Evolutionary conservation across 2,113 vertebrate genomes (phyloP), one percentile per base, ranked within the genome.

Genomic region (Periophthalmodon schlosseri): DNA sequence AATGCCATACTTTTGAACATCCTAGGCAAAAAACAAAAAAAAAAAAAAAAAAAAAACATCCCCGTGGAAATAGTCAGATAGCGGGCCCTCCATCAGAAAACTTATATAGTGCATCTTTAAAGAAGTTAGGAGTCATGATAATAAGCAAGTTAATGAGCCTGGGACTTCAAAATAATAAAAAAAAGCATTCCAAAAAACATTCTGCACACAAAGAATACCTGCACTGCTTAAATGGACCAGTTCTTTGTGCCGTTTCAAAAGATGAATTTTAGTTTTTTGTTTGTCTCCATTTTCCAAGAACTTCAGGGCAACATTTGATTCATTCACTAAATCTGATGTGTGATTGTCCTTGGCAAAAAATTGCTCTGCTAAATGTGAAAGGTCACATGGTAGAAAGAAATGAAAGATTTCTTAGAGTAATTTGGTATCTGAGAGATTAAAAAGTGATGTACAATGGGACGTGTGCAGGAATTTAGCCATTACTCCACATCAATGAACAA

Each of bases 201-300:
- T 69, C 28, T 63, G 39, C 16, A 16, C 57, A 23, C n/a, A 58
- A 13, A 33, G 20, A 68, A 68, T 4, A 24, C 2, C 54, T 49
- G 23, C 36, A 47, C 16, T 46, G 67, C 13, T 34, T 74, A 16
- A 34, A 63, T 18, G 60, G 24, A 34, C 28, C 14, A 18, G 5
- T 14, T 18, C 60, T 10, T 63, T 63, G 9, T 33, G 24, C 28
- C 2, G 16, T 18, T 18, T 63, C 23, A 28, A 60, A 60, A 60
- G 57, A 28, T 60, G n/a, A 13, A 52, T 20, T 18, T 16, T 18
- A 52, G 16, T 16, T 34, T 20, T 65, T 39, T 39, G 34, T 65
- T 65, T 65, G 63, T 39, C 61, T 65, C 61, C 61, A 36, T 39
- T 65, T 39, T 65, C 33, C 11, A 5, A 61, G 28, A 34, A 61